Conservation (phyloP, 2,797 vertebrate genomes). For the Danio choprae region DNA sequence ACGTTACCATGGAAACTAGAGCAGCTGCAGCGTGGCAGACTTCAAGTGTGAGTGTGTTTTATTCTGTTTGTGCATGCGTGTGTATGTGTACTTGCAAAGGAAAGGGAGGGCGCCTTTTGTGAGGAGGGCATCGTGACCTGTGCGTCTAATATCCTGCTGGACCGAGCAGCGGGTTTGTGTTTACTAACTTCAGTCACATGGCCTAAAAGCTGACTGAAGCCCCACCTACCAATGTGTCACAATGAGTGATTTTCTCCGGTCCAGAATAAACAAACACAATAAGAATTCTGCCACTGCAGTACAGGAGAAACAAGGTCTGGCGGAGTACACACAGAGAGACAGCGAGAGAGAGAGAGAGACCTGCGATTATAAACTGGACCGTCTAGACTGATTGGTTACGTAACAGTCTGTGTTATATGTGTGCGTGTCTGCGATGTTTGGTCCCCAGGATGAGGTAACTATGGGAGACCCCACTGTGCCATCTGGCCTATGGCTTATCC, state of each 20-base stretch:
- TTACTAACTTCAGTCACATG: conserved; percentile 85
- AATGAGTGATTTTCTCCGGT: conserved; percentile 70
- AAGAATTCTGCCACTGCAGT: conserved; percentile 65
- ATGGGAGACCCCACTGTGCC: conserved; percentile 74
- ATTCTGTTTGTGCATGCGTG: conserved; percentile 75
- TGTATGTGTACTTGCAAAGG: conserved; percentile 72
- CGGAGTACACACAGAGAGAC: background rate
- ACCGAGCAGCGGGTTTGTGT: conserved; percentile 82
- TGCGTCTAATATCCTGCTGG: conserved; percentile 56
- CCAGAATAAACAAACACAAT: conserved; percentile 61
- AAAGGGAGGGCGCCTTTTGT: conserved; percentile 53
- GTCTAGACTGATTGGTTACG: conserved; percentile 77
- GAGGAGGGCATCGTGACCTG: conserved; percentile 51
- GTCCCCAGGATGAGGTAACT: conserved; percentile 64
- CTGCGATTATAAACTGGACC: conserved; percentile 67
- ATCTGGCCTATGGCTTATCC: conserved; percentile 82
- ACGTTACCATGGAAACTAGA: conserved; percentile 88
- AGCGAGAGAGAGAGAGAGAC: conserved; percentile 18
- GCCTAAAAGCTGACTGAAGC: conserved; percentile 53
- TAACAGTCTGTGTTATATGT: conserved; percentile 77
- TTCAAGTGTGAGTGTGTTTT: conserved; percentile 73
- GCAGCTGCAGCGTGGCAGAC: conserved; percentile 94
- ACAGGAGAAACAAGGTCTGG: conserved; percentile 23
- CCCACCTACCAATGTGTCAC: conserved; percentile 87
- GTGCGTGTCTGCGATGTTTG: conserved; percentile 52